Percentiles rank a stretch among this genome's conserved stretches.
These are phyloP conservation scores for Drosophila borealis DNA, from an alignment of 2,888 invertebrate genomes.

Conservation along the genomic window DNA sequence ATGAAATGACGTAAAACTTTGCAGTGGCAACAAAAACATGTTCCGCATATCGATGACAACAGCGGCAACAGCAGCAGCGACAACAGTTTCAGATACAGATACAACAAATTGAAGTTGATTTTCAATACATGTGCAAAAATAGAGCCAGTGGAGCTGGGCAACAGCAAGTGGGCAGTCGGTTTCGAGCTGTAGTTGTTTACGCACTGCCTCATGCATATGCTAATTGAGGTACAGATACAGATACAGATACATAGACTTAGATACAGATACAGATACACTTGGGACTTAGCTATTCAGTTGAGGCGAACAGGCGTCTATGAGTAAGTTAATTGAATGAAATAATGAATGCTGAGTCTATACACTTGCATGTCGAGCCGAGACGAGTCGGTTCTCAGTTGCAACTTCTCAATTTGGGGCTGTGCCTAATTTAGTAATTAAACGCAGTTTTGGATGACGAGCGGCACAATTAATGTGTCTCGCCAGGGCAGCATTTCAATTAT, in stretches of 20 bases:
- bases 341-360: constrained; percentile 30
- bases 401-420: constrained; percentile 10
- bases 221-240: constrained; percentile 15
- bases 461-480: constrained; percentile 52
- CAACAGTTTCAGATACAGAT: constrained; percentile 12
- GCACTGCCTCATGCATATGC: constrained; percentile 18
- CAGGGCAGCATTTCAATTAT: constrained; percentile 75
- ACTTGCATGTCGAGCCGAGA: not conserved
- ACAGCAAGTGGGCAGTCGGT: constrained; percentile 39
- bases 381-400: constrained; percentile 7
- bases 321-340: constrained; percentile 48
- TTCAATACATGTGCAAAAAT: constrained; percentile 54
- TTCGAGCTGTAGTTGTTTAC: constrained; percentile 55
- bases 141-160: constrained; percentile 12
- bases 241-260: constrained; percentile 15
- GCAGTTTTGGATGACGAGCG: constrained; percentile 32
- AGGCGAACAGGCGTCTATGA: constrained; percentile 9
- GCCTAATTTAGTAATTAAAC: constrained; percentile 79
- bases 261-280: constrained; percentile 18
- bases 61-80: constrained; percentile 19
- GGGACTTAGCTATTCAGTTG: constrained; percentile 19
- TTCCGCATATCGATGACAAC: constrained; percentile 76
- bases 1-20: constrained; percentile 69
- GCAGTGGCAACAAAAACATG: constrained; percentile 72
- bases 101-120: constrained; percentile 53